These are phyloP conservation scores for Diorhabda sublineata DNA, from an alignment of 1,140 invertebrate species.

Conservation along the genomic window DNA sequence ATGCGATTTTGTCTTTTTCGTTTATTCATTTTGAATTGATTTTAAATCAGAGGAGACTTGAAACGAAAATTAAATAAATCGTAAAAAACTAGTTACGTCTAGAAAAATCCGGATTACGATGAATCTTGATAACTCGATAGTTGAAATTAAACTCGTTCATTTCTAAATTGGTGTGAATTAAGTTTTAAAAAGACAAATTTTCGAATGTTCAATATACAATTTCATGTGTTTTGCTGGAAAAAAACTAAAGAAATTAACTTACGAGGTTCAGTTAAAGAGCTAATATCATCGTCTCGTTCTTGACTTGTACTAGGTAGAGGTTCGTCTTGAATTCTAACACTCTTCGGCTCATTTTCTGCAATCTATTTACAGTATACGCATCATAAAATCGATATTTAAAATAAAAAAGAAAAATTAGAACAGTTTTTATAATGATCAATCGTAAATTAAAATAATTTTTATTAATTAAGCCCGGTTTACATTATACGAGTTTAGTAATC, in stretches of 20 bases:
- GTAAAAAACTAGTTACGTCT: no score
- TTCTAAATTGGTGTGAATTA: not conserved
- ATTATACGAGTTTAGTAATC: no score
- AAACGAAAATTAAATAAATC: no score
- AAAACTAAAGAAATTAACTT: constrained; percentile 15
- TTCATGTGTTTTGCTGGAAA: not conserved
- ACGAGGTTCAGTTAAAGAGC: constrained; percentile 38
- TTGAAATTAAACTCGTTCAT: no score
- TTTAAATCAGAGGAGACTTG: no score
- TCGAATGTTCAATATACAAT: no score
- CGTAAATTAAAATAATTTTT: not conserved
- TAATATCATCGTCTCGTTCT: constrained; percentile 38
- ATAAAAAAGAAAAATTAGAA: not conserved
- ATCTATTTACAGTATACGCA: not conserved
- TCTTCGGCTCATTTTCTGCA: constrained; percentile 19
- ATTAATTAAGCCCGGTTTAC: no score
- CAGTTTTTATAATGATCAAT: not conserved
- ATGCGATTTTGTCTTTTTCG: no score
- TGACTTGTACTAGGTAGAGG: constrained; percentile 41
- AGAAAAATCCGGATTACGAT: no score
- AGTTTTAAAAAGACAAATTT: not conserved
- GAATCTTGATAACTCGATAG: no score
- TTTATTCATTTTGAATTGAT: no score
- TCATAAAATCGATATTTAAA: not conserved
- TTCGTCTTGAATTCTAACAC: constrained; percentile 33